phyloP scores from a whole-genome alignment of 2,797 vertebrate genomes.

The Neostethus bicornis region DNA sequence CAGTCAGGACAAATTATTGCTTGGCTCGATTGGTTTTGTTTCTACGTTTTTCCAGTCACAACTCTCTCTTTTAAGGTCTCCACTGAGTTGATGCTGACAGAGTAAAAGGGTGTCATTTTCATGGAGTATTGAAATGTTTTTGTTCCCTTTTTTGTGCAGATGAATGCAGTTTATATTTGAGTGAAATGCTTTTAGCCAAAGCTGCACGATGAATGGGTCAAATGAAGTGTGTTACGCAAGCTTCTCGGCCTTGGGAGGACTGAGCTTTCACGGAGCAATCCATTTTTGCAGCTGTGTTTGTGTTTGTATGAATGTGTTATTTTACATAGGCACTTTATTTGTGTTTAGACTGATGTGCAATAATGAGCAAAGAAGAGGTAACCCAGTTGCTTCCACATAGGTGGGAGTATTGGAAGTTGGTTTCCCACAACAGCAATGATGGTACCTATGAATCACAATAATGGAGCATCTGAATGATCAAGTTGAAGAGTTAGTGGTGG shows the following conservation, averaged over 20 bases:
- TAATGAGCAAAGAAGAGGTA: slow-evolving; percentile 41
- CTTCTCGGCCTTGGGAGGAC: slow-evolving; percentile 45
- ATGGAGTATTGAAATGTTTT: slow-evolving; percentile 64
- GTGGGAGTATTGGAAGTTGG: slow-evolving; percentile 58
- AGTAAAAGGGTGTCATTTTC: slow-evolving; percentile 41
- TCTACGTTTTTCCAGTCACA: slow-evolving; percentile 31
- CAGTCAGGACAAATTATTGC: slow-evolving; percentile 62
- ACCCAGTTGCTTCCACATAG: slow-evolving; percentile 48
- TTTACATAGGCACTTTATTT: slow-evolving; percentile 28
- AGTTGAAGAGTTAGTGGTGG: slow-evolving; percentile 54
- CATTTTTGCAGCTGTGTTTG: slow-evolving; percentile 17
- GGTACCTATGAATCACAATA: slow-evolving; percentile 83
- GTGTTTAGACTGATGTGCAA: slow-evolving; percentile 31
- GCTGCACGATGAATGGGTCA: slow-evolving; percentile 57
- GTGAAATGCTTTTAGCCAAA: slow-evolving; percentile 61
- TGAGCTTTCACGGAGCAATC: slow-evolving; percentile 31
- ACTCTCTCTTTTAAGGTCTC: slow-evolving; percentile 48
- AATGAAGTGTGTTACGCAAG: slow-evolving; percentile 73
- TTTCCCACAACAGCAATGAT: slow-evolving; percentile 83
- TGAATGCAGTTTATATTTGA: slow-evolving; percentile 64
- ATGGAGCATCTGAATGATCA: slow-evolving; percentile 79
- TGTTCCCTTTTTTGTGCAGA: slow-evolving; percentile 56
- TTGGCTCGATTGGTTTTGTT: slow-evolving; percentile 63
- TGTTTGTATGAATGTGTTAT: slow-evolving; percentile 28
- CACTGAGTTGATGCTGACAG: slow-evolving; percentile 21